Base-by-base conservation (phyloP, 2,113 vertebrate genomes). In the Esox niger region DNA sequence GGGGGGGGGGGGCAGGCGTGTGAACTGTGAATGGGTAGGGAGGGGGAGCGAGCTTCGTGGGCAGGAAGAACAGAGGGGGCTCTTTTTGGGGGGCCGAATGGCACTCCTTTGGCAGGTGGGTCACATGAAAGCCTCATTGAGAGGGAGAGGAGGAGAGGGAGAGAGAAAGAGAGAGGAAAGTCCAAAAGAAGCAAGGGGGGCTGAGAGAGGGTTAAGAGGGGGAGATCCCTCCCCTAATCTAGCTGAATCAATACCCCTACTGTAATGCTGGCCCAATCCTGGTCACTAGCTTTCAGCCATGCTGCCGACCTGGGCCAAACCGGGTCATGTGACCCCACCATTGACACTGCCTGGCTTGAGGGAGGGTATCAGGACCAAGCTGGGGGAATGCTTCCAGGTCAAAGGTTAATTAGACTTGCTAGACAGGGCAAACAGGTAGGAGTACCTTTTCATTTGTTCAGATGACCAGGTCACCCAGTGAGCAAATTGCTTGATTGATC, bases 71-170 rank as follows among this genome's bases (percentile, higher is more conserved):
- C 73, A 85, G 85, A 87, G 79, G 86, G 86, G 6, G 71, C 82
- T 80, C 76, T 86, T 86, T 86, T 86, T 81, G 85, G 76, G 75
- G 2, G 31, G 66, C 74, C 76, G 62, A 80, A 80, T 71, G 82
- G 78, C 82, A 79, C 83, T 85, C 81, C 69, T 80, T 74, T 82
- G 82, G 86, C 87, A 88, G 89, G 89, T 88, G 88, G 86, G 85
- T 87, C 84, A 85, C 87, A 89, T 88, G 84, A 88, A 89, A 86
- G 86, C 84, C 87, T 88, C 88, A 90, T 90, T 90, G 84, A 90
- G 79, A 81, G 78, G 78, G 82, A 79, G 82, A 79, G 77, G 78
- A 75, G 1, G 11, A 66, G 56, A 29, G 68, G 69, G 58, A 75
- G 66, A 71, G 57, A 68, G 70, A 5, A 60, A 62, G 66, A 29